Percentiles rank a stretch among this genome's conserved stretches.
These are phyloP conservation scores for Drosophila pruinosa DNA, from an alignment of 1,140 invertebrate species.

Conservation along the genomic window DNA sequence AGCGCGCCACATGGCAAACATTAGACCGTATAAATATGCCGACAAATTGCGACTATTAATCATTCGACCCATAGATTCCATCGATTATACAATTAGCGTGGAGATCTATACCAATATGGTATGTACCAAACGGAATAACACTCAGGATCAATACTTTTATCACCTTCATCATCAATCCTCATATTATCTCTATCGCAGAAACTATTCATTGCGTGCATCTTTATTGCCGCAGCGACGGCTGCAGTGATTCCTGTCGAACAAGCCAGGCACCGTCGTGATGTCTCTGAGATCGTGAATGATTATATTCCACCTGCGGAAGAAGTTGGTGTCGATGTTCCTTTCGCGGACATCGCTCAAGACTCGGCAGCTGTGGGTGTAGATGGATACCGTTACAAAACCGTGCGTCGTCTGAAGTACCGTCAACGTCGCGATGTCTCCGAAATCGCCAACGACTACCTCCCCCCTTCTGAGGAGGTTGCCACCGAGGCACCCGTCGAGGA, in stretches of 20 bases:
- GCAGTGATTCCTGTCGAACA: conserved; percentile 81
- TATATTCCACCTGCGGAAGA: conserved; percentile 65
- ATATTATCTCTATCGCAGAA: conserved; percentile 48
- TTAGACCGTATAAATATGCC: conserved; percentile 75
- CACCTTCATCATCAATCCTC: background rate
- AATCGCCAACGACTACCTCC: conserved; percentile 53
- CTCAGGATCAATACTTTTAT: conserved; percentile 21
- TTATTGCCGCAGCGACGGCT: conserved; percentile 78
- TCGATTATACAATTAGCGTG: conserved; percentile 71
- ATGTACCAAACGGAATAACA: conserved; percentile 37
- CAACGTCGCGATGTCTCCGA: conserved; percentile 64
- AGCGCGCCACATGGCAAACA: conserved; percentile 54
- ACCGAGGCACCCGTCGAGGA: conserved; percentile 28
- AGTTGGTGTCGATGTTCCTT: conserved; percentile 36
- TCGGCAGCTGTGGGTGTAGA: conserved; percentile 44
- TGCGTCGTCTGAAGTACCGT: conserved; percentile 48
- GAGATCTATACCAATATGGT: conserved; percentile 76
- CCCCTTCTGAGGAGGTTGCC: conserved; percentile 36
- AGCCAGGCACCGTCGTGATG: conserved; percentile 76
- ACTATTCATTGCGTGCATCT: conserved; percentile 73
- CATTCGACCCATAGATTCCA: conserved; percentile 79
- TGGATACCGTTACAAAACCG: conserved; percentile 60
- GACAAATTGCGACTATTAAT: conserved; percentile 80
- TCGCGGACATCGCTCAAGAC: conserved; percentile 50
- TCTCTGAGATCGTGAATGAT: conserved; percentile 64